Evolutionary conservation across 2,113 vertebrate species (phyloP).

Genomic region (Mobula birostris): DNA sequence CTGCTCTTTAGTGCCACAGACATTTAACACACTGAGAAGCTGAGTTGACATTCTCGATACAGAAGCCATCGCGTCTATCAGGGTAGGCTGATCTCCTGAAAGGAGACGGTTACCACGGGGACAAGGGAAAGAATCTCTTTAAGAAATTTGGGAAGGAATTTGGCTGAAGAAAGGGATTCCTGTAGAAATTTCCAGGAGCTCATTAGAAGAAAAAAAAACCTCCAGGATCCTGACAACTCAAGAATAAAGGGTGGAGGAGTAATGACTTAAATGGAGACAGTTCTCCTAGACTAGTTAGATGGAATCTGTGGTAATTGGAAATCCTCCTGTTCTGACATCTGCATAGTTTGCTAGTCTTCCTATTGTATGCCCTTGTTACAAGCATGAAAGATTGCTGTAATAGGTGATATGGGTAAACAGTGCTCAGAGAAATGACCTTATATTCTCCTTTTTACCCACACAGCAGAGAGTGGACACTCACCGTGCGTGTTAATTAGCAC

Average conservation of each 20-base stretch:
- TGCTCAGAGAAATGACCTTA: conserved; percentile 31
- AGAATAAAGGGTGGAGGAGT: conserved; percentile 54
- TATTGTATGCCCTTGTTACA: conserved; percentile 22
- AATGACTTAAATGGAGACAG: conserved; percentile 53
- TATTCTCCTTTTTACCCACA: conserved; percentile 8
- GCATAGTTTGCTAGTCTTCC: conserved; percentile 51
- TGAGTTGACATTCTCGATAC: conserved; percentile 9
- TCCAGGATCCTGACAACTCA: conserved; percentile 60
- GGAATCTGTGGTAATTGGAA: conserved; percentile 60
- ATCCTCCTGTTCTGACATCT: conserved; percentile 46
- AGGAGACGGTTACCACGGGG: conserved; percentile 70
- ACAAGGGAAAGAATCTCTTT: conserved; percentile 71
- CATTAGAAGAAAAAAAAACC: conserved; percentile 55
- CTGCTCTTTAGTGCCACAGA: background rate
- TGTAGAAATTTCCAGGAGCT: conserved; percentile 63
- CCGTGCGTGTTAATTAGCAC: conserved; percentile 13
- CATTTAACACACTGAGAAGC: conserved; percentile 29
- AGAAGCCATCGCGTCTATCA: background rate
- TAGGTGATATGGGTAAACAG: conserved; percentile 18
- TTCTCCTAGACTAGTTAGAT: conserved; percentile 52
- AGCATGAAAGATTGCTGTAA: conserved; percentile 34
- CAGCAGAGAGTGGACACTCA: background rate
- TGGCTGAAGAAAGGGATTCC: conserved; percentile 58
- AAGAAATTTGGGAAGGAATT: conserved; percentile 65
- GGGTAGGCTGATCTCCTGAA: conserved; percentile 42